Conservation (phyloP, 1,140 invertebrate species). For the Sitophilus oryzae region DNA sequence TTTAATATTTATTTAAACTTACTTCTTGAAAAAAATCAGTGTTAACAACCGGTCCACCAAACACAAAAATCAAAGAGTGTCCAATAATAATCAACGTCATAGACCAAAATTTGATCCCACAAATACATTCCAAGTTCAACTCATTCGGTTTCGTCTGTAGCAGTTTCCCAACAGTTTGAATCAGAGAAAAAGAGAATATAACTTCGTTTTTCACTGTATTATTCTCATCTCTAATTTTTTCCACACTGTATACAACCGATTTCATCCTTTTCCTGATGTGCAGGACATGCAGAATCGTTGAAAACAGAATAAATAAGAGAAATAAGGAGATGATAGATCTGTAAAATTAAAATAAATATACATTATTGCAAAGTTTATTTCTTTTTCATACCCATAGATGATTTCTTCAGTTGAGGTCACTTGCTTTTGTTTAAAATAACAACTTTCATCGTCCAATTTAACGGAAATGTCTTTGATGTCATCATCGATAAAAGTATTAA, state of each 20-base stretch:
- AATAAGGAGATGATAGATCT: constrained; percentile 37
- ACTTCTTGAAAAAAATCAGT: constrained; percentile 55
- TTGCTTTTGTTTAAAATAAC: background rate
- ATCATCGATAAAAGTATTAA: constrained; percentile 32
- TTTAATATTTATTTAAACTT: too few relatives aligned
- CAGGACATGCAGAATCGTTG: constrained; percentile 30
- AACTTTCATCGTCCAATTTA: constrained; percentile 6
- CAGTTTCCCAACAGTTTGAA: constrained; percentile 55
- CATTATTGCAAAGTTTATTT: background rate
- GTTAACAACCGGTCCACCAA: constrained; percentile 60
- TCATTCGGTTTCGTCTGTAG: constrained; percentile 54
- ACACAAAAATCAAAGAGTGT: constrained; percentile 57
- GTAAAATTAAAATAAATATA: too few relatives aligned
- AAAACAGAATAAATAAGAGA: constrained; percentile 28
- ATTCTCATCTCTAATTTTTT: constrained; percentile 15
- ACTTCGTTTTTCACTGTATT: constrained; percentile 39
- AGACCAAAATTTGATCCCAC: constrained; percentile 58
- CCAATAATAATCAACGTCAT: constrained; percentile 60
- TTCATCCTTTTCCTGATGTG: constrained; percentile 19
- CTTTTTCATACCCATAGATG: constrained; percentile 55
- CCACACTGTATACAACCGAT: constrained; percentile 14
- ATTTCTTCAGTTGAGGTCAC: constrained; percentile 47
- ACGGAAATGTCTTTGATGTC: constrained; percentile 10
- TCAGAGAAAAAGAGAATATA: constrained; percentile 54
- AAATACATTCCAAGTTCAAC: constrained; percentile 56